Evolutionary conservation across 1,140 invertebrate genomes (phyloP).

Genomic region (Nylanderia fulva): DNA sequence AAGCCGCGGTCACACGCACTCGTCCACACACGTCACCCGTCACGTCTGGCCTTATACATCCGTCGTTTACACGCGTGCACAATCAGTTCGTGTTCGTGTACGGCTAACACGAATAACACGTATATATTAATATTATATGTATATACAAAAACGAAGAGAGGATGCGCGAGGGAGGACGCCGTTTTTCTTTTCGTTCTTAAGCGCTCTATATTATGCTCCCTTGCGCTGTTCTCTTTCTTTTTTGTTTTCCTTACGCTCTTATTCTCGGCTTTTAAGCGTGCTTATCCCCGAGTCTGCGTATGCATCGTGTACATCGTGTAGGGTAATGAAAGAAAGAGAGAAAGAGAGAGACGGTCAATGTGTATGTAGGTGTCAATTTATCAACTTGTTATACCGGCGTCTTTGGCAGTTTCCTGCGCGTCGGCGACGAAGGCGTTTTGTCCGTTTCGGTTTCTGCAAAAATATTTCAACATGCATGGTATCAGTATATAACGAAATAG

Average conservation of each 20-base stretch:
- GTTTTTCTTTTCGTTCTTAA: not conserved
- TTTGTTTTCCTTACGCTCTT: conserved; percentile 40
- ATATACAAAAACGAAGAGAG: conserved; percentile 48
- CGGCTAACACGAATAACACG: not conserved
- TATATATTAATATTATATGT: conserved; percentile 42
- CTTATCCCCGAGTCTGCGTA: conserved; percentile 68
- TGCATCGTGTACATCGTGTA: conserved; percentile 73
- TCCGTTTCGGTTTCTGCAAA: conserved; percentile 91
- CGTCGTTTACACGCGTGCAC: conserved; percentile 20
- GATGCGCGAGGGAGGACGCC: conserved; percentile 13
- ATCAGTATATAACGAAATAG: conserved; percentile 2
- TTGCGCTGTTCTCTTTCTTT: conserved; percentile 50
- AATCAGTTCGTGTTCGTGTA: conserved; percentile 3
- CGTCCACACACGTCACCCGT: conserved; percentile 16
- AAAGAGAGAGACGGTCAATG: conserved; percentile 79
- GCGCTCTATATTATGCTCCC: not conserved
- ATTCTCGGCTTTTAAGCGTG: conserved; percentile 68
- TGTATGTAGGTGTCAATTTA: conserved; percentile 85
- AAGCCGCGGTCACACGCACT: conserved; percentile 35
- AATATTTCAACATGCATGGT: conserved; percentile 67
- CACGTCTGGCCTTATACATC: conserved; percentile 12
- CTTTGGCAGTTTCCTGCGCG: conserved; percentile 96
- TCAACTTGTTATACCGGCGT: conserved; percentile 94
- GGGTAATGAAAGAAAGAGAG: conserved; percentile 77
- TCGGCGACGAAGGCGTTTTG: conserved; percentile 94